Conservation (phyloP, 1,140 invertebrate species). For the Drosophila nikananu region DNA sequence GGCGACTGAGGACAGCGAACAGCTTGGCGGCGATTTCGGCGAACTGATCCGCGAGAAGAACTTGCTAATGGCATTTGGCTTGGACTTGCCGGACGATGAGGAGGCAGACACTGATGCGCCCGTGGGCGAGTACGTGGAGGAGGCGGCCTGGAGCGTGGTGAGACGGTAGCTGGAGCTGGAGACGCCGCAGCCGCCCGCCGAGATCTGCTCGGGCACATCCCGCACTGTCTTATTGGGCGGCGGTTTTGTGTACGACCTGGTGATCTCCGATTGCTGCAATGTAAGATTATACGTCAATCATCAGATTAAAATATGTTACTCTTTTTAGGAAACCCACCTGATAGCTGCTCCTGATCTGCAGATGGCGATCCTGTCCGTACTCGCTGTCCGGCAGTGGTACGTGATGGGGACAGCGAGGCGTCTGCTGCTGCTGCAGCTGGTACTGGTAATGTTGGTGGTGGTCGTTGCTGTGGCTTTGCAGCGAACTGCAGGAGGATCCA, state of each 20-base stretch:
- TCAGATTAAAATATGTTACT: not conserved
- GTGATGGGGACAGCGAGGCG: constrained; percentile 87
- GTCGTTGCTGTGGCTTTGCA: constrained; percentile 78
- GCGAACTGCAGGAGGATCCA: constrained; percentile 62
- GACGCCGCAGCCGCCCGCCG: constrained; percentile 49
- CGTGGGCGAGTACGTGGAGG: constrained; percentile 36
- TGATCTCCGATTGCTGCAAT: constrained; percentile 81
- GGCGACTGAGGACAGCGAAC: constrained; percentile 34
- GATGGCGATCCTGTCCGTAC: constrained; percentile 87
- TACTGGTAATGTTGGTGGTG: constrained; percentile 84
- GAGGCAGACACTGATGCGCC: constrained; percentile 30
- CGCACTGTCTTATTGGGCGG: constrained; percentile 84
- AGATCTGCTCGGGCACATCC: constrained; percentile 82
- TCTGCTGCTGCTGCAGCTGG: constrained; percentile 83
- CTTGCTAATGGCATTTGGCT: constrained; percentile 83
- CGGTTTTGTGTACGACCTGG: constrained; percentile 84
- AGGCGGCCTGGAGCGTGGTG: constrained; percentile 57
- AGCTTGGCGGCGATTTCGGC: constrained; percentile 71
- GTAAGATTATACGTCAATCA: not conserved
- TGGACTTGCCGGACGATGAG: constrained; percentile 72
- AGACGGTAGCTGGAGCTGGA: constrained; percentile 73
- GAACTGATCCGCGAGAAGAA: constrained; percentile 84
- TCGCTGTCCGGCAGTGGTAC: constrained; percentile 88
- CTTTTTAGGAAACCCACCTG: constrained; percentile 81
- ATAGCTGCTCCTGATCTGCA: constrained; percentile 87